Conservation (phyloP, 2,888 invertebrate genomes). For the Hirtodrosophila confusa region DNA sequence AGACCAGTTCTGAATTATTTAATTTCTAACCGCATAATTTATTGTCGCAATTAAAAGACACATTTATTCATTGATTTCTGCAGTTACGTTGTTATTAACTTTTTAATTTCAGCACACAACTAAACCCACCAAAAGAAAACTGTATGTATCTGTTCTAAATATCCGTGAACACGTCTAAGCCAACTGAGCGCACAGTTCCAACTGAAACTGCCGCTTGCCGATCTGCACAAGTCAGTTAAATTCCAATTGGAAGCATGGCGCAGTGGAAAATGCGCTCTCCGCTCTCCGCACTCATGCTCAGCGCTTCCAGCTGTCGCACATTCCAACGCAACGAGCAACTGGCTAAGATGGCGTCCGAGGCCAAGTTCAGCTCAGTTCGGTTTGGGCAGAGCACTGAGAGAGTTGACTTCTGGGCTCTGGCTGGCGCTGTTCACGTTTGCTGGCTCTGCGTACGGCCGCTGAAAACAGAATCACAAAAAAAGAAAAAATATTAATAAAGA, state of each 20-base stretch:
- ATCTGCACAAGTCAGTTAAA: constrained; percentile 19
- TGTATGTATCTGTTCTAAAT: too few relatives aligned
- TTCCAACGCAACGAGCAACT: constrained; percentile 50
- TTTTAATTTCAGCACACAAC: constrained; percentile 5
- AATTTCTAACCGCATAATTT: not conserved
- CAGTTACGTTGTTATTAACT: not conserved
- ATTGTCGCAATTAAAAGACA: not conserved
- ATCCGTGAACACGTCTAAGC: constrained; percentile 70
- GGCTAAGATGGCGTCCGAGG: constrained; percentile 84
- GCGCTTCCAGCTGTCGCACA: constrained; percentile 41
- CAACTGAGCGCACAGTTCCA: constrained; percentile 63
- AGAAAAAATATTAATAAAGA: constrained; percentile 28
- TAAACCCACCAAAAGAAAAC: not conserved
- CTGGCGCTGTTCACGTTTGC: constrained; percentile 57
- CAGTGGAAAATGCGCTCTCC: constrained; percentile 21
- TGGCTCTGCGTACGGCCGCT: constrained; percentile 79
- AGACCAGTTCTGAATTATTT: not conserved
- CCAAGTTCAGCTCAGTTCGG: constrained; percentile 79
- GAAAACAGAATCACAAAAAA: constrained; percentile 19
- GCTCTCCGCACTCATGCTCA: constrained; percentile 8
- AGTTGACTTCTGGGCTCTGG: constrained; percentile 63
- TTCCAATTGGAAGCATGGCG: constrained; percentile 55
- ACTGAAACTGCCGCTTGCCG: constrained; percentile 66
- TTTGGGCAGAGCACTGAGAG: constrained; percentile 82
- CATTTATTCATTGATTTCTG: not conserved